A percentile compares a stretch with the other conserved stretches of the same genome.
phyloP scores from a whole-genome alignment of 2,113 vertebrate genomes.

The Triplophysa tibetana region DNA sequence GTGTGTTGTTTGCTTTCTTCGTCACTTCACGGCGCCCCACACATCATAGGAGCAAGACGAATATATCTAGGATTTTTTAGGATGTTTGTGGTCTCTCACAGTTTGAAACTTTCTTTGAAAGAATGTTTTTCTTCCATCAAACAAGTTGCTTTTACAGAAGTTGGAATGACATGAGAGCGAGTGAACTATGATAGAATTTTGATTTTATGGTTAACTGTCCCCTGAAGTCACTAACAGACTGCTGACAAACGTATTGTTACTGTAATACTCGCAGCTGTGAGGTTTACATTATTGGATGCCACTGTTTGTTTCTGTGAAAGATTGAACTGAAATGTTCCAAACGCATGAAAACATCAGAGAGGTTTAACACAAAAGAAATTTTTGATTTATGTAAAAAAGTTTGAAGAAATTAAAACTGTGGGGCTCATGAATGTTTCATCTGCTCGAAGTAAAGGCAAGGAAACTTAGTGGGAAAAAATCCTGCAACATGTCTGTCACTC shows the following conservation, averaged over 20 bases:
- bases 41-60: too few relatives aligned
- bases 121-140: too few relatives aligned
- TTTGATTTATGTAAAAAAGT: constrained; percentile 44
- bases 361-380: constrained; percentile 13
- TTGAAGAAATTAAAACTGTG: constrained; percentile 36
- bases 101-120: too few relatives aligned
- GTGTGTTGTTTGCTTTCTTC: too few relatives aligned
- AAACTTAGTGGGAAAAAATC: not conserved
- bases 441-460: not conserved
- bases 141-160: too few relatives aligned
- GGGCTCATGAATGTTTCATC: constrained; percentile 45
- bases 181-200: too few relatives aligned
- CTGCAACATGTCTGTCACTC: not conserved
- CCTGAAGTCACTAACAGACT: not conserved
- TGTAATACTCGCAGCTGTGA: not conserved
- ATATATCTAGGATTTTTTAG: too few relatives aligned
- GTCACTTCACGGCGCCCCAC: too few relatives aligned
- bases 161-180: too few relatives aligned
- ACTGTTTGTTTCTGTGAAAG: constrained; percentile 12
- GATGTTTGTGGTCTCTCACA: too few relatives aligned
- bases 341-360: constrained; percentile 36
- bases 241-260: not conserved
- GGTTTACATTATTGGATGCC: constrained; percentile 6
- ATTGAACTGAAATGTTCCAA: constrained; percentile 11
- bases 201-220: not conserved